Conservation (phyloP, 2,113 vertebrate genomes). For the human (Homo sapiens) region DNA sequence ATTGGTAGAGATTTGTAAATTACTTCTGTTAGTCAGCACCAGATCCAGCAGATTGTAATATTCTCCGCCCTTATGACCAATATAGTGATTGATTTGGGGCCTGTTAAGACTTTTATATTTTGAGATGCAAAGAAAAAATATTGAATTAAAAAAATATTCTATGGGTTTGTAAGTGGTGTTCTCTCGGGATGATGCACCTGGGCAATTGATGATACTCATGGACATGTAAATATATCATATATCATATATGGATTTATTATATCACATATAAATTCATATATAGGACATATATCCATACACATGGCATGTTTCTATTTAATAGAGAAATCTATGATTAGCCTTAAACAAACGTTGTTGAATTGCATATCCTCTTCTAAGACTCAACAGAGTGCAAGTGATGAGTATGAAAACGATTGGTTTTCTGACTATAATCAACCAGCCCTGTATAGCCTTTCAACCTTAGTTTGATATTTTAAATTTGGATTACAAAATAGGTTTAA, state of each 20-base stretch:
- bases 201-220: not conserved
- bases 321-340: not conserved
- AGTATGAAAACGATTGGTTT: not conserved
- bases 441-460: not conserved
- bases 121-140: not conserved
- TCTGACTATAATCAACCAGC: not conserved
- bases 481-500: not conserved
- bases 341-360: not conserved
- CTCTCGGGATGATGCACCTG: not conserved
- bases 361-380: not conserved
- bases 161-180: not conserved
- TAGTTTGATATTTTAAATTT: not conserved
- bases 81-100: not conserved
- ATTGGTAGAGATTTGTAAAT: not conserved
- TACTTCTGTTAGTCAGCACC: not conserved
- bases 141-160: not conserved
- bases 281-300: not conserved
- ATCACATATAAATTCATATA: not conserved
- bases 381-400: not conserved
- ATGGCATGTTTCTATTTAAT: not conserved
- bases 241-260: not conserved
- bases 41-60: not conserved
- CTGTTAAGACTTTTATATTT: not conserved
- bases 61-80: not conserved
- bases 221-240: not conserved